These are phyloP conservation scores for cattle (Bos taurus) DNA, from an alignment of 2,113 vertebrate species.

Conservation along the genomic window DNA sequence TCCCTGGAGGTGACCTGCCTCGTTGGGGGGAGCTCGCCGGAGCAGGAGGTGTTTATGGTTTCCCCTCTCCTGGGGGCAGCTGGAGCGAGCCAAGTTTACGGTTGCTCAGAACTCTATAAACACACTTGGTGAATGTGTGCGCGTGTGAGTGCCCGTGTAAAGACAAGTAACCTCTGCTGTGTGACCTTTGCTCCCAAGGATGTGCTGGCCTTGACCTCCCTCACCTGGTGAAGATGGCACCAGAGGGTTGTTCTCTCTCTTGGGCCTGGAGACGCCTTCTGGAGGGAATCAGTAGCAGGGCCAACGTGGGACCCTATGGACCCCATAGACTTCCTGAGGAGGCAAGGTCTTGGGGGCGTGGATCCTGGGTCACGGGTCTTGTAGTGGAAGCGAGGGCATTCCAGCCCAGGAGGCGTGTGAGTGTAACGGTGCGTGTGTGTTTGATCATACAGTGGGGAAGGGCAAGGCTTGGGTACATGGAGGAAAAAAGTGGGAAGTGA, in stretches of 20 bases:
- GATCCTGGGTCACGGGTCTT: not conserved
- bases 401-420: not conserved
- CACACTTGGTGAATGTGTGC: not conserved
- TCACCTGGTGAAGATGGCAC: not conserved
- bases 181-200: not conserved
- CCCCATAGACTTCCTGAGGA: not conserved
- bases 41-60: slow-evolving; percentile 50
- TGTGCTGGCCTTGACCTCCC: not conserved
- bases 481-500: not conserved
- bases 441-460: not conserved
- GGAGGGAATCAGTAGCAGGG: not conserved
- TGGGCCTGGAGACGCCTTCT: not conserved
- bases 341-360: not conserved
- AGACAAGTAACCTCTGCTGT: not conserved
- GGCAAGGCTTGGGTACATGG: not conserved
- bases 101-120: slow-evolving; percentile 54
- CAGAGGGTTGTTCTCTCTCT: not conserved
- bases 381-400: not conserved
- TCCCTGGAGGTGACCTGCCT: not conserved
- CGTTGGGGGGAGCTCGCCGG: not conserved
- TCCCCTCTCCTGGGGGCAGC: slow-evolving; percentile 30
- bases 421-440: not conserved
- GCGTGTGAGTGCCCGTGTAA: not conserved
- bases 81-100: slow-evolving; percentile 13
- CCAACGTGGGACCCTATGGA: accelerated